Evolutionary conservation across 2,888 invertebrate species (phyloP).

Genomic region (Alloplasta piceator): DNA sequence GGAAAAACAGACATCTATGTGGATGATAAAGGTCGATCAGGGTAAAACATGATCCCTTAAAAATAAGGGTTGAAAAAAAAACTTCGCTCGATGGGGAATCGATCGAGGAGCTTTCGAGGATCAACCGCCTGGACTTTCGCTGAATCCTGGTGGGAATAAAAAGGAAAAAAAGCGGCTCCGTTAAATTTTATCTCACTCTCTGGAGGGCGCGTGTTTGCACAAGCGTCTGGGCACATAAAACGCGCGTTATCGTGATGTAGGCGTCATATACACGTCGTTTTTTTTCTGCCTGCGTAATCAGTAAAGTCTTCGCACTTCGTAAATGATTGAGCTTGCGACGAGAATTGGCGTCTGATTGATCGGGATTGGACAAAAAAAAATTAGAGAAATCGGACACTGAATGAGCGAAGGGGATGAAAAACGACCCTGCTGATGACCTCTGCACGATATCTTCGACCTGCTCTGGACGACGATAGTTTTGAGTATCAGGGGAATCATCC

Average conservation of each 20-base stretch:
- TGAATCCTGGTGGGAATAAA: too few species aligned
- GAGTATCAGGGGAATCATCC: not conserved
- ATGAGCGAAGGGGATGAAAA: not conserved
- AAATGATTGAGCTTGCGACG: slow-evolving; percentile 11
- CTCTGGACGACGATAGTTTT: not conserved
- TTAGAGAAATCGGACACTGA: not conserved
- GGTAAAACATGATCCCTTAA: too few species aligned
- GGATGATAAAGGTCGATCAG: too few species aligned
- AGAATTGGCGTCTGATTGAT: not conserved
- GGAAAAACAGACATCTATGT: too few species aligned
- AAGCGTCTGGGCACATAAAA: not conserved
- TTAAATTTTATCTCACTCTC: not conserved
- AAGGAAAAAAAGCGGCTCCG: not conserved
- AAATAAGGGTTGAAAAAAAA: too few species aligned
- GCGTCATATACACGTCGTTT: not conserved
- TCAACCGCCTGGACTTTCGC: too few species aligned
- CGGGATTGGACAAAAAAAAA: not conserved
- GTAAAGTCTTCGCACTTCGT: not conserved
- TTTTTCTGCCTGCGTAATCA: not conserved
- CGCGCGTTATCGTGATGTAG: not conserved
- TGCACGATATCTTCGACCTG: not conserved
- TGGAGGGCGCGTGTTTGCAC: not conserved
- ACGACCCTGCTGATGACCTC: not conserved
- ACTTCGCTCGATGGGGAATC: too few species aligned
- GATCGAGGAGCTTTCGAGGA: too few species aligned